Conservation (phyloP, 2,797 vertebrate genomes). For the Gallinago solitaria region DNA sequence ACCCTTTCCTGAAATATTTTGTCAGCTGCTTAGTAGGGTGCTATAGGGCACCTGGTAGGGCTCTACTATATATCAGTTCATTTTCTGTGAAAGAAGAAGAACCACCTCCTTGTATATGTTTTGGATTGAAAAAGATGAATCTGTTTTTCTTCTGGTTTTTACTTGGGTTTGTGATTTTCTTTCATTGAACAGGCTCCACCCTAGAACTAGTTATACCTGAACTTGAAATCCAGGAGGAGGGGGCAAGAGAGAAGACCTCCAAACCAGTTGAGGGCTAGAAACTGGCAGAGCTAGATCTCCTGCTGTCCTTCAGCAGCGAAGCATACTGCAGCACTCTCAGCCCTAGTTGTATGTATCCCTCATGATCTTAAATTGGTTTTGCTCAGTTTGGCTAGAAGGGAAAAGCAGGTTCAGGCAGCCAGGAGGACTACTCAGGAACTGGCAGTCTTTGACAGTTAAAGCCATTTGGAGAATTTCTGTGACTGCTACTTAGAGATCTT, state of each 20-base stretch:
- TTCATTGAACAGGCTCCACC: neutral
- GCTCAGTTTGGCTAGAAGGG: neutral
- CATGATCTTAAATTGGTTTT: neutral
- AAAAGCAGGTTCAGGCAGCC: neutral
- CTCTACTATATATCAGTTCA: neutral
- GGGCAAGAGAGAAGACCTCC: neutral
- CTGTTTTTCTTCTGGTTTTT: fast-evolving
- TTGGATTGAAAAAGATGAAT: neutral
- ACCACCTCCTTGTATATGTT: neutral
- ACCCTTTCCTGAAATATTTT: neutral
- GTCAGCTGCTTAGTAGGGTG: neutral
- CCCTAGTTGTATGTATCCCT: neutral
- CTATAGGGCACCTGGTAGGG: neutral
- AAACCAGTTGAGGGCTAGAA: neutral
- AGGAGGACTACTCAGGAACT: fast-evolving
- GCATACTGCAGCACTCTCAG: neutral
- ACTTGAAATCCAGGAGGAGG: neutral
- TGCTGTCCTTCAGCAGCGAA: neutral
- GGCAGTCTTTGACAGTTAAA: neutral
- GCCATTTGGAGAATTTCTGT: neutral
- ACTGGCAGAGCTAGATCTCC: neutral
- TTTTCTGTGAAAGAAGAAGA: neutral
- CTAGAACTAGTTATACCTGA: neutral
- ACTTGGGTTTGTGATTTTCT: neutral
- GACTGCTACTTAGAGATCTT: neutral